A percentile compares a stretch with the other conserved stretches of the same genome.
Conservation (phyloP, 2,113 vertebrate genomes). For the Castor canadensis region DNA sequence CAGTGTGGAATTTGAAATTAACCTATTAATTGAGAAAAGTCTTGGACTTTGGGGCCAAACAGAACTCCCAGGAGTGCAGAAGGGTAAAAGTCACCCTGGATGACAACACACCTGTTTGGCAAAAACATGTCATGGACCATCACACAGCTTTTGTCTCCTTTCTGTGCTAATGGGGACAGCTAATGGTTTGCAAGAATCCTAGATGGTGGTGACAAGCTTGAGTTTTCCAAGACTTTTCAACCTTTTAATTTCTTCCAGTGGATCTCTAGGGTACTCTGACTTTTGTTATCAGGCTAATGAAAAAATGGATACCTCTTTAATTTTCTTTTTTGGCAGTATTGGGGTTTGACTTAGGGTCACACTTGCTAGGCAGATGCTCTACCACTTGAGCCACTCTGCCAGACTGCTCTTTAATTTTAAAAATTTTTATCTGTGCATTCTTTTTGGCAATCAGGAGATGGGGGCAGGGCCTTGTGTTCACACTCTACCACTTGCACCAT, state of each 20-base stretch:
- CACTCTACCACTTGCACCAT: too few species aligned
- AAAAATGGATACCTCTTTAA: not conserved
- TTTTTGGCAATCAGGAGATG: too few species aligned
- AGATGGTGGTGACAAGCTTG: not conserved
- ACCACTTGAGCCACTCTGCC: too few species aligned
- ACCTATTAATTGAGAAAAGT: not conserved
- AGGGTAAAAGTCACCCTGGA: not conserved
- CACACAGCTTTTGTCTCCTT: not conserved
- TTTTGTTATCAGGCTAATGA: not conserved
- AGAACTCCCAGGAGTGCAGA: not conserved
- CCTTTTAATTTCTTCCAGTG: not conserved
- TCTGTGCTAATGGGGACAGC: too few species aligned
- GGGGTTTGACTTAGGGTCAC: too few species aligned
- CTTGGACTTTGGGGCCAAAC: not conserved
- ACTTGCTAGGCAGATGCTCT: too few species aligned
- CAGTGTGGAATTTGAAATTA: not conserved
- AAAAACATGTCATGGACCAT: not conserved
- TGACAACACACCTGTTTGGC: too few species aligned
- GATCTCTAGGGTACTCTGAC: not conserved
- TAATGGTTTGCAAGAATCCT: not conserved
- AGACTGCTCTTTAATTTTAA: too few species aligned
- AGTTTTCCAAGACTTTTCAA: not conserved
- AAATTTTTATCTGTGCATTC: too few species aligned
- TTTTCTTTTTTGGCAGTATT: too few species aligned
- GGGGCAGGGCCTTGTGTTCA: too few species aligned